phyloP scores from a whole-genome alignment of 2,888 invertebrate species.

The Drosophila diplacantha region DNA sequence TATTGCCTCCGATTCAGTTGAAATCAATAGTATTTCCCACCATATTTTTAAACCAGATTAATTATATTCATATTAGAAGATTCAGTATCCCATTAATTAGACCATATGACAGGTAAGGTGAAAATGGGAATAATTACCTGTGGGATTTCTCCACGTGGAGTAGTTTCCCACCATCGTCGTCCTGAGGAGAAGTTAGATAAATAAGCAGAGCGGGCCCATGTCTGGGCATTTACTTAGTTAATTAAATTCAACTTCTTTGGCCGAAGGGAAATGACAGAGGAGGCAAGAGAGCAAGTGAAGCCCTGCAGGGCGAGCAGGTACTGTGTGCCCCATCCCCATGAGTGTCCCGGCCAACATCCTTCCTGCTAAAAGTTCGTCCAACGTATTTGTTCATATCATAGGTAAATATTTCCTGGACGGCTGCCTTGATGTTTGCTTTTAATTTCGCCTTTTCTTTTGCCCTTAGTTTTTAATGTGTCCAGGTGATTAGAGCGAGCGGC shows the following conservation, averaged over 20 bases:
- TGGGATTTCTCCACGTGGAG: slow-evolving; percentile 10
- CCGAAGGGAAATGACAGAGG: slow-evolving; percentile 32
- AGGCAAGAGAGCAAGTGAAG: slow-evolving; percentile 30
- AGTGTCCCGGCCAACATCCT: slow-evolving; percentile 13
- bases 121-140: not conserved
- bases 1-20: not conserved
- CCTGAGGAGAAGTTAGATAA: slow-evolving; percentile 49
- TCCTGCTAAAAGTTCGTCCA: slow-evolving; percentile 47
- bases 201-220: slow-evolving; percentile 57
- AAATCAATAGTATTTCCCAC: not conserved
- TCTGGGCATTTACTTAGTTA: slow-evolving; percentile 71
- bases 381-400: slow-evolving; percentile 56
- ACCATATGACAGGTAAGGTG: not conserved
- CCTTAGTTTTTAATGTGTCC: slow-evolving; percentile 31
- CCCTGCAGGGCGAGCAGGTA: slow-evolving; percentile 38
- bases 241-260: slow-evolving; percentile 67
- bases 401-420: slow-evolving; percentile 48
- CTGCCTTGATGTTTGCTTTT: slow-evolving; percentile 59
- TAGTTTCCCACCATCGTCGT: slow-evolving; percentile 35
- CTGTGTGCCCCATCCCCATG: not conserved
- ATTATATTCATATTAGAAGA: not conserved
- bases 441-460: slow-evolving; percentile 53
- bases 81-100: not conserved
- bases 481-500: slow-evolving; percentile 38
- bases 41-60: not conserved